Evolutionary conservation across 2,888 invertebrate genomes (phyloP).

Genomic region (Cistogaster globosa): DNA sequence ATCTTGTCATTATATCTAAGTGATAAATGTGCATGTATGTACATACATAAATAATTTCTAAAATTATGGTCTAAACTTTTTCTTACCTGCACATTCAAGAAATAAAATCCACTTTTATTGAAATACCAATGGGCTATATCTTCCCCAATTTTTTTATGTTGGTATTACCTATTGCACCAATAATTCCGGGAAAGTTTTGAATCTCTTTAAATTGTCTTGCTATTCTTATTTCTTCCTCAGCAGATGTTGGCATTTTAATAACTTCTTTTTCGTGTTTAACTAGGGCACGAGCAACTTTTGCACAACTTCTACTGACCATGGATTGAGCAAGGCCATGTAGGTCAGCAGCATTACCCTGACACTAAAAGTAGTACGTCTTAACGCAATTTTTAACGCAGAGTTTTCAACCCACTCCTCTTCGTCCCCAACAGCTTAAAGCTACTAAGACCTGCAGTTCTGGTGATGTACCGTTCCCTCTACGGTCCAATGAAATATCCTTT

Average conservation of each 20-base stretch:
- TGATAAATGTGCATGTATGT: too few species aligned
- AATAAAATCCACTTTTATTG: too few species aligned
- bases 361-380: not conserved
- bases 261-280: not conserved
- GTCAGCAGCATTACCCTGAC: not conserved
- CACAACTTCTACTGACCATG: not conserved
- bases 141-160: too few species aligned
- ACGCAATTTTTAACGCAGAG: too few species aligned
- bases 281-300: not conserved
- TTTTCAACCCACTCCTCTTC: not conserved
- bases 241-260: constrained; percentile 13
- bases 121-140: too few species aligned
- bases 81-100: too few species aligned
- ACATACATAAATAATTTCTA: too few species aligned
- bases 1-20: too few species aligned
- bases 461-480: not conserved
- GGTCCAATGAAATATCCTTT: not conserved
- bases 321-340: not conserved
- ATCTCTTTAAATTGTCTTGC: not conserved
- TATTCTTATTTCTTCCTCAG: not conserved
- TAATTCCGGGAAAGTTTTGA: too few species aligned
- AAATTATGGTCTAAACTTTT: too few species aligned
- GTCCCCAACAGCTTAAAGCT: not conserved
- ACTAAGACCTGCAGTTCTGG: not conserved
- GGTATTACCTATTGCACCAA: too few species aligned